Conservation (phyloP, 37 sponge, comb jelly and placozoan genomes). For the Beroe forskalii region DNA sequence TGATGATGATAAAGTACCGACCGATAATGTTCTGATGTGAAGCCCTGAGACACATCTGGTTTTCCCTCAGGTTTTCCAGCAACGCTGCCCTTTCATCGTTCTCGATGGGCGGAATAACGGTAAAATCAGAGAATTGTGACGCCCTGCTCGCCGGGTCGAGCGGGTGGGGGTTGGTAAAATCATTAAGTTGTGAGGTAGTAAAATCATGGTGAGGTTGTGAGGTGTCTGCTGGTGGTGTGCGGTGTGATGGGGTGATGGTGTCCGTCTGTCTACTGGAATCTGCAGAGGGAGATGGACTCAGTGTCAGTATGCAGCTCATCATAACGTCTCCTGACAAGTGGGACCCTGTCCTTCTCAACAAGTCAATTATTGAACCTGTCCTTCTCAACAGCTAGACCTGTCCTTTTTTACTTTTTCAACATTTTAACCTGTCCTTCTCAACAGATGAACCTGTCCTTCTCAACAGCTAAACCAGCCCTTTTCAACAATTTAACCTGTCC, state of each 20-base stretch:
- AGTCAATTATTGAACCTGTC: no score
- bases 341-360: no score
- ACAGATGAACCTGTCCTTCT: no score
- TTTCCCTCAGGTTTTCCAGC: slow-evolving; percentile 4
- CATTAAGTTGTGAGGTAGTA: background rate
- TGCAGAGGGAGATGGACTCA: no score
- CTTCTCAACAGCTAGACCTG: no score
- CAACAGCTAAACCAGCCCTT: no score
- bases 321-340: no score
- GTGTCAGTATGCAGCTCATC: no score
- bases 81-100: background rate
- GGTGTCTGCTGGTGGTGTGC: background rate
- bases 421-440: no score
- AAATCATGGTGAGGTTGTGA: background rate
- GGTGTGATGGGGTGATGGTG: background rate
- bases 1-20: no score
- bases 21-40: background rate
- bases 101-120: background rate
- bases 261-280: background rate
- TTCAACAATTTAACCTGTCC: no score
- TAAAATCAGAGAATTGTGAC: background rate
- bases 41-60: background rate
- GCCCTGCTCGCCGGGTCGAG: background rate
- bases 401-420: no score
- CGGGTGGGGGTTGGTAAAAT: background rate